These are phyloP conservation scores for Leptothorax acervorum DNA, from an alignment of 2,888 invertebrate species.

Conservation along the genomic window DNA sequence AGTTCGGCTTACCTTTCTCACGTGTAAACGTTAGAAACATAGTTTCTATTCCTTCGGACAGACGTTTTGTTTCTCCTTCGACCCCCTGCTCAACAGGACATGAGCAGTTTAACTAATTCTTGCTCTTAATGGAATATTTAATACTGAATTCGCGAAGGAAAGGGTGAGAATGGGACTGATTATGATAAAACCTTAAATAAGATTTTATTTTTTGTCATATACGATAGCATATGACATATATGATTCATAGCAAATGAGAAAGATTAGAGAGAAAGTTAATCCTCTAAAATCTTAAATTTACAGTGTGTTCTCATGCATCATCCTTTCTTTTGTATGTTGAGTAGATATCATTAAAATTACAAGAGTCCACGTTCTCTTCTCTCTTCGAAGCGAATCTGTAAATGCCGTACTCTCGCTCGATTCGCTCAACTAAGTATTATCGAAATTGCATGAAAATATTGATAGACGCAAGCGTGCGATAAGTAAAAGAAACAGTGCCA, in stretches of 20 bases:
- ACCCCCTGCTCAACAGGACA: not conserved
- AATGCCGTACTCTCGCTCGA: not conserved
- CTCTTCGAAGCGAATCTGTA: conserved; percentile 15
- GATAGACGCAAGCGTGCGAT: conserved; percentile 16
- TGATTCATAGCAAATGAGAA: not conserved
- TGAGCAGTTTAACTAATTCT: not conserved
- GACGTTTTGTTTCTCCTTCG: not conserved
- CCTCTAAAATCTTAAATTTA: not conserved
- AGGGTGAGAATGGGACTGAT: not conserved
- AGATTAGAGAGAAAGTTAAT: not conserved
- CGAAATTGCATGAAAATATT: conserved; percentile 53
- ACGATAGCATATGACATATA: not conserved
- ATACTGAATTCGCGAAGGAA: not conserved
- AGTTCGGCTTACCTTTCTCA: not conserved
- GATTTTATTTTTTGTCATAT: not conserved
- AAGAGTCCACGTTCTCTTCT: not conserved
- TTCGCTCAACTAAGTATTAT: conserved; percentile 66
- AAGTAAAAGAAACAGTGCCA: conserved; percentile 39
- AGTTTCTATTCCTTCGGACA: not conserved
- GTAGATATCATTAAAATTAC: not conserved
- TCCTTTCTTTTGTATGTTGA: not conserved
- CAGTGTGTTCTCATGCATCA: not conserved
- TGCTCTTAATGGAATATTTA: not conserved
- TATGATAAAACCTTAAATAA: not conserved
- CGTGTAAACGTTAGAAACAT: not conserved